Evolutionary conservation across 2,797 vertebrate genomes (phyloP), one percentile per base, ranked within the genome.

Genomic region (Calcarius lapponicus): DNA sequence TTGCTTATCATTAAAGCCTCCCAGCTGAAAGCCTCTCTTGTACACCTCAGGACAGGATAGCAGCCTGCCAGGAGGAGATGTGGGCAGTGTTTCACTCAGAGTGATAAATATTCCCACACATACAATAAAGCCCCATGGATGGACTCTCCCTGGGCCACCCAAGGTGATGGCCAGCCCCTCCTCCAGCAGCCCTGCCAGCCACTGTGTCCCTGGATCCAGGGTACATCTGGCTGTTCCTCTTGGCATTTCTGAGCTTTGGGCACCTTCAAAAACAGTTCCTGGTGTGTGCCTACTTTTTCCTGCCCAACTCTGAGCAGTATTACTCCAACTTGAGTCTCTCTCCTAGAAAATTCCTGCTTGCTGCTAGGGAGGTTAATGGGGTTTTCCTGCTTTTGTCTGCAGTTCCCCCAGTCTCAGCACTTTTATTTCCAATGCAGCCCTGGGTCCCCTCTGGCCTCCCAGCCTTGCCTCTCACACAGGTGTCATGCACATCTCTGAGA

Each of bases 1-100:
- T 96, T 92, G 86, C 92, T 92, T 93, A 91, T 92, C 95, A 93
- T 95, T 89, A 95, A 88, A 80, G 61, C 14, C 61, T 88, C 90
- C 79, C 86, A 91, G 74, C 42, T 42, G 84, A 96, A 96, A 96
- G 69, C 51, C 62, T 82, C 91, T 92, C 91, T 87, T 38, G 7
- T n/a, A 81, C 66, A 92, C 75, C 86, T 95, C 87, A 88, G 91
- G 90, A 95, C 85, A 78, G 58, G 36, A 84, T 40, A 79, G 74
- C 17, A 65, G 36, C 75, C 93, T 94, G 51, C 90, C 91, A 95
- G 81, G 73, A 96, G 83, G 75, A 93, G 73, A 91, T 71, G 67
- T 51, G 85, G 64, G 53, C 53, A 92, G 62, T 67, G 42, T 90
- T 95, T 95, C 72, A 4, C 53, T 81, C 47, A 45, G 71, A 74